Evolutionary conservation across 2,888 invertebrate genomes (phyloP), one percentile per base, ranked within the genome.

Genomic region (Eupithecia inturbata): DNA sequence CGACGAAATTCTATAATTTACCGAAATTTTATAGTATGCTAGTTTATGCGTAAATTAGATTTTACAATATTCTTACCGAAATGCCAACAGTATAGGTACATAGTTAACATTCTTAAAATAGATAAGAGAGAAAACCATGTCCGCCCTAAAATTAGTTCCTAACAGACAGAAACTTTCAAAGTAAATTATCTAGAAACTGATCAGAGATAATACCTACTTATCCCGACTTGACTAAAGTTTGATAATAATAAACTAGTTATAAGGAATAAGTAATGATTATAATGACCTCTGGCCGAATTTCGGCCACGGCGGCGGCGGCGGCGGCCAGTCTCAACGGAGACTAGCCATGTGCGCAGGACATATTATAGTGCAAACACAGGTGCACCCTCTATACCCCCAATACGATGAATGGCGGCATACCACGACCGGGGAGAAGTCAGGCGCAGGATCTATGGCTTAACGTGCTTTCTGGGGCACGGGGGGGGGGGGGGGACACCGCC

Each of bases 131-230:
- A 10, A 57, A 26, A 57, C 10, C 22, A 2, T 57, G 57, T 57
- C 26, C 57, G 22, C 57, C 22, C 26, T 33, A 19, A 41, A 71
- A 71, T 66, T 71, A 64, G 36, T 26, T 49, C 12, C 45, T 16
- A 36, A 26, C 31, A 62, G 31, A 31, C 62, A 19, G 62, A 62
- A 62, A 62, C 62, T 31, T 31, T 31, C 7, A 62, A 62, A 31
- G 62, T 62, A 31, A 62, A 31, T 19, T 62, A 62, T 31, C 28
- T 62, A 62, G 62, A 62, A 62, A 31, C 28, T 62, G 6, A 31
- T 62, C 62, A 19, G 9, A 31, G 62, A 31, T 28, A 60, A n/a
- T n/a, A 53, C 53, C 22, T 53, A 53, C 53, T 53, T 60, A 60
- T 16, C 16, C 28, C 28, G 28, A 28, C 28, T 60, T 28, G 60